Evolutionary conservation across 2,113 vertebrate species (phyloP).

Genomic region (Orientallactaga bullata): DNA sequence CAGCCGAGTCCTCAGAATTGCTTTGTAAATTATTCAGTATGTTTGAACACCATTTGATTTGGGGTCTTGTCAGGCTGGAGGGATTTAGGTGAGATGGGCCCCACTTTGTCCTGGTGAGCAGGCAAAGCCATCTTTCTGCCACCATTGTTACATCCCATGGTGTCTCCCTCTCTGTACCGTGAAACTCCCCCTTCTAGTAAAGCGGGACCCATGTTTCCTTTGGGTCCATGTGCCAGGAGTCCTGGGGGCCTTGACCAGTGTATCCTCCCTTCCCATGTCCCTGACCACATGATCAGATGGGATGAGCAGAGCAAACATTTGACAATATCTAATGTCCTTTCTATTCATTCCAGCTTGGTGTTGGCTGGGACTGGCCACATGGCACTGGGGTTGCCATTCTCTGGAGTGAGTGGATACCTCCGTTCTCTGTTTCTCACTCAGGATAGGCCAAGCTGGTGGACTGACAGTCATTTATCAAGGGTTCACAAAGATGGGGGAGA

Average conservation of each 20-base stretch:
- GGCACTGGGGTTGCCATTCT: too few species aligned
- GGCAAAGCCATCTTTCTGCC: fast-evolving
- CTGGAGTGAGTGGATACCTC: too few species aligned
- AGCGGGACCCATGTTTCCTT: neutral
- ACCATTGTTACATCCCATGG: fast-evolving
- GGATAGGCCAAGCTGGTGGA: fast-evolving
- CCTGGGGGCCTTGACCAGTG: neutral
- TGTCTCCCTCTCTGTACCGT: fast-evolving
- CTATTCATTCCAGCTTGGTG: fast-evolving
- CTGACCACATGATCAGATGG: neutral
- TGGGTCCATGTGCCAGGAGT: fast-evolving
- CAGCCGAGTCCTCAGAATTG: fast-evolving
- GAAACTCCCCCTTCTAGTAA: neutral
- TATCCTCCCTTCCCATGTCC: fast-evolving
- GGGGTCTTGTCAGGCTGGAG: neutral
- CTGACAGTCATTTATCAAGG: fast-evolving
- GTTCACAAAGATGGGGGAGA: fast-evolving
- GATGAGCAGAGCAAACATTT: neutral
- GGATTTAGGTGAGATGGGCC: fast-evolving
- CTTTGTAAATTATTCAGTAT: neutral
- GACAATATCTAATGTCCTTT: neutral
- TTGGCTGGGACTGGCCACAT: fast-evolving
- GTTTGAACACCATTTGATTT: neutral
- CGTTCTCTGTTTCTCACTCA: fast-evolving
- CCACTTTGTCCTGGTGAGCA: neutral